These are phyloP conservation scores for Eubasilissa splendida DNA, from an alignment of 2,888 invertebrate genomes.

Conservation along the genomic window DNA sequence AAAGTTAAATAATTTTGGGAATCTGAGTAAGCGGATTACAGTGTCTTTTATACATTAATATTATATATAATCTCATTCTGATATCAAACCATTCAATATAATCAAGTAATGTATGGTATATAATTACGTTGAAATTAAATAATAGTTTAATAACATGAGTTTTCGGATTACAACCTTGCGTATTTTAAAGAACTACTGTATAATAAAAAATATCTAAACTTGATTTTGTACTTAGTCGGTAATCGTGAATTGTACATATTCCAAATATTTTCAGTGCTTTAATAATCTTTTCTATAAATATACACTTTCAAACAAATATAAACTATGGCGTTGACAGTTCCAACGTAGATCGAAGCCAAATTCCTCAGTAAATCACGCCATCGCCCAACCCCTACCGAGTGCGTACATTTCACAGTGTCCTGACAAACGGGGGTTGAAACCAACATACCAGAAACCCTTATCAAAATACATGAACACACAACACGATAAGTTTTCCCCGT, in stretches of 20 bases:
- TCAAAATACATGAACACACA: slow-evolving; percentile 27
- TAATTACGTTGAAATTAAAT: no score
- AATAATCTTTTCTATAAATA: slow-evolving; percentile 3
- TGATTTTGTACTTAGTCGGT: no score
- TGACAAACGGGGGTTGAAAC: slow-evolving; percentile 26
- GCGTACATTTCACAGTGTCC: slow-evolving; percentile 6
- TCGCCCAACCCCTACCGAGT: slow-evolving; percentile 1
- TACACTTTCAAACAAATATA: slow-evolving; percentile 25
- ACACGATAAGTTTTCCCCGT: slow-evolving; percentile 12
- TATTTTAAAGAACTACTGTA: no score
- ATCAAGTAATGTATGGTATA: no score
- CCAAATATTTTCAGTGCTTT: not conserved
- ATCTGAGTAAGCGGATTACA: not conserved
- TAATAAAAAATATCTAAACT: no score
- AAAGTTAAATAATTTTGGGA: no score
- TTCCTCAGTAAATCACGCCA: slow-evolving; percentile 21
- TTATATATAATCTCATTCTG: no score
- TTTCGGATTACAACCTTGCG: no score
- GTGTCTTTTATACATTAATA: not conserved
- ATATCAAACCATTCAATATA: no score
- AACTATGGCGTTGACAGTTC: slow-evolving; percentile 22
- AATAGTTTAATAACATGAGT: no score
- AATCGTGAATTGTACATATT: not conserved
- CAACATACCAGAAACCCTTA: slow-evolving; percentile 27
- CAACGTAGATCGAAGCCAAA: slow-evolving; percentile 21